Conservation (phyloP, 2,113 vertebrate species). For the Chamaetylas fuelleborni region DNA sequence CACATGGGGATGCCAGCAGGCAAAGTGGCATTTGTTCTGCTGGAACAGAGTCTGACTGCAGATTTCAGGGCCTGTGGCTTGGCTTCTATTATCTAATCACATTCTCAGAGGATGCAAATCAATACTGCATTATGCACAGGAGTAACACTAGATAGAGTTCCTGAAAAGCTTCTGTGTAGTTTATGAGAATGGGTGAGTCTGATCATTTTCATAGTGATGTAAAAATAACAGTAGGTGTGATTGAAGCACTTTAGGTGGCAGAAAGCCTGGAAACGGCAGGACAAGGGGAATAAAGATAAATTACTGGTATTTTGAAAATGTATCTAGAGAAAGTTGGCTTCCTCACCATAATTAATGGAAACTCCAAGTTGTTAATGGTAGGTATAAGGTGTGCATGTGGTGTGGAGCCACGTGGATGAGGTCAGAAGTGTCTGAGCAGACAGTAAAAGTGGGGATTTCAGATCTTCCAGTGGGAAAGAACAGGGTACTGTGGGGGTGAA, state of each 20-base stretch:
- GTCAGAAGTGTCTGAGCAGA: not conserved
- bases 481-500: not conserved
- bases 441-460: not conserved
- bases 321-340: not conserved
- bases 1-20: not conserved
- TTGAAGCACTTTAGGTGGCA: not conserved
- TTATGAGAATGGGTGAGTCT: not conserved
- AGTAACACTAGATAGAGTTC: not conserved
- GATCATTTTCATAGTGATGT: not conserved
- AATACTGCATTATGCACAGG: not conserved
- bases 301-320: not conserved
- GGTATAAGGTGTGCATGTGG: accelerated
- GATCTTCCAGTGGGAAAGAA: not conserved
- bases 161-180: not conserved
- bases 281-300: not conserved
- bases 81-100: not conserved
- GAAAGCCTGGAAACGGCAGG: not conserved
- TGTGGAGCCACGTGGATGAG: not conserved
- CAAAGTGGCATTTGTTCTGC: not conserved
- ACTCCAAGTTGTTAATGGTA: not conserved
- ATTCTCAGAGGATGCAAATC: not conserved
- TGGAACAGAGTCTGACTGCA: not conserved
- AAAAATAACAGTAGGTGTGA: not conserved
- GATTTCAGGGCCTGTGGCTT: not conserved
- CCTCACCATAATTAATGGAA: not conserved